A percentile compares a stretch with the other conserved stretches of the same genome.
Evolutionary conservation across 23 tunicate genomes (phyloP).

Genomic region (Halocynthia roretzi): DNA sequence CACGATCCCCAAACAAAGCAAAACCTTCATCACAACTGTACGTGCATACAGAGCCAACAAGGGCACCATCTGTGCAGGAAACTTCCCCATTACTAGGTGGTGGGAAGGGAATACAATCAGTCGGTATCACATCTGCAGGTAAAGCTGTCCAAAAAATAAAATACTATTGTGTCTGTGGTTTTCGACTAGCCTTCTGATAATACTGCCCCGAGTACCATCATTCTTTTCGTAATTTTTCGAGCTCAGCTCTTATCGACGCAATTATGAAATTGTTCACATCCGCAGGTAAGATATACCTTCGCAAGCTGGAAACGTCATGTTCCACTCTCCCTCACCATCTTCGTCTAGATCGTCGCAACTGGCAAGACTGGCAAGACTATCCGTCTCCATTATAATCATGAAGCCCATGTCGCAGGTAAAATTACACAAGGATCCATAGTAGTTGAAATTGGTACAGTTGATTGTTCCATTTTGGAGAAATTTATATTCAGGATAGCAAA

Average conservation of each 20-base stretch:
- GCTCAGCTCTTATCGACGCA: neutral
- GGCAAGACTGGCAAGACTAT: neutral
- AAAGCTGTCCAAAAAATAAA: neutral
- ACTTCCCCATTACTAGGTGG: slow-evolving; percentile 8
- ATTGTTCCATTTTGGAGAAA: slow-evolving; percentile 10
- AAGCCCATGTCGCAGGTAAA: slow-evolving; percentile 10
- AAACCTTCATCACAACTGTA: slow-evolving; percentile 17
- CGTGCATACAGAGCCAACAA: slow-evolving; percentile 14
- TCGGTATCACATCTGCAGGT: neutral
- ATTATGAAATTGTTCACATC: neutral
- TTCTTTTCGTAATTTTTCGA: too few relatives aligned
- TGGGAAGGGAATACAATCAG: slow-evolving; percentile 1
- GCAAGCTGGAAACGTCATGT: slow-evolving; percentile 10
- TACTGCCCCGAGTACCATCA: too few relatives aligned
- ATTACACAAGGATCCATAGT: slow-evolving; percentile 8
- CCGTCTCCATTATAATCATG: neutral
- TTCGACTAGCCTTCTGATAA: neutral
- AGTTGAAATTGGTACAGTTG: slow-evolving; percentile 19
- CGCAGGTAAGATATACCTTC: neutral
- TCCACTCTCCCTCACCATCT: slow-evolving; percentile 22
- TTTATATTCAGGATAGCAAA: slow-evolving; percentile 20
- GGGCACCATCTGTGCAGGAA: slow-evolving; percentile 7
- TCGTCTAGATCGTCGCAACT: slow-evolving; percentile 3
- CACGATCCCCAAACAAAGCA: slow-evolving; percentile 7
- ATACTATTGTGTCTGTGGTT: neutral